Conservation (phyloP, 2,888 invertebrate genomes). For the Phortica magna region DNA sequence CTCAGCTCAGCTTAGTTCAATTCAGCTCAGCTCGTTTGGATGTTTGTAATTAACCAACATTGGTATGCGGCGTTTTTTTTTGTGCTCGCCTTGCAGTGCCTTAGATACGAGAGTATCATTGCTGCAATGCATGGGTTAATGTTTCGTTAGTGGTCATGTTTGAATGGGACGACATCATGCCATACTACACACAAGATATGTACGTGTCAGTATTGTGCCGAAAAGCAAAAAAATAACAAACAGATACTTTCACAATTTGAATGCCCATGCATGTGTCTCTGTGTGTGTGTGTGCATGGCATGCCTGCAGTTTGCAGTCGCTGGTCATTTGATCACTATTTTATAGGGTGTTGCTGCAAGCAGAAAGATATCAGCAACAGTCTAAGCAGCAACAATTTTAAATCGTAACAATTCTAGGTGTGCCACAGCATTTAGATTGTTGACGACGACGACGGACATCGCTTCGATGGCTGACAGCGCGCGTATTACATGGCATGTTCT, state of each 20-base stretch:
- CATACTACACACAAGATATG: not conserved
- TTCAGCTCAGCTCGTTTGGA: conserved; percentile 38
- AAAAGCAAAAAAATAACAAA: conserved; percentile 21
- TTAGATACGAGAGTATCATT: conserved; percentile 7
- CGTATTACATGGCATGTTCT: conserved; percentile 26
- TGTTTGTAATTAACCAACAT: conserved; percentile 68
- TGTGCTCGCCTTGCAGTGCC: not conserved
- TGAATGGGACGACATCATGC: conserved; percentile 19
- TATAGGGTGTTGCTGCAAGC: conserved; percentile 39
- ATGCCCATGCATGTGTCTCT: not conserved
- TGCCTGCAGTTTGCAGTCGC: conserved; percentile 9
- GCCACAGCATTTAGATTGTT: conserved; percentile 70
- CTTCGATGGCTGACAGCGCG: conserved; percentile 23
- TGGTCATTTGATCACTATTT: conserved; percentile 29
- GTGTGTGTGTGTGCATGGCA: no score
- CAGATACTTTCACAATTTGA: conserved; percentile 68
- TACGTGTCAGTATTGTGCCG: conserved; percentile 43
- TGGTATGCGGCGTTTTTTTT: conserved; percentile 56
- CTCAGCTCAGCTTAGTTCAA: not conserved
- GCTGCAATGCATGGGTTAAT: conserved; percentile 1
- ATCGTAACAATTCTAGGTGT: conserved; percentile 72
- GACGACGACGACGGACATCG: not conserved
- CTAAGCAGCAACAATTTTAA: conserved; percentile 60
- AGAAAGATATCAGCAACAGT: conserved; percentile 43
- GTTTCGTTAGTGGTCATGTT: conserved; percentile 28